Conservation (phyloP, 37 sponge, comb jelly and placozoan genomes). For the Halisarca cf. caerulea region DNA sequence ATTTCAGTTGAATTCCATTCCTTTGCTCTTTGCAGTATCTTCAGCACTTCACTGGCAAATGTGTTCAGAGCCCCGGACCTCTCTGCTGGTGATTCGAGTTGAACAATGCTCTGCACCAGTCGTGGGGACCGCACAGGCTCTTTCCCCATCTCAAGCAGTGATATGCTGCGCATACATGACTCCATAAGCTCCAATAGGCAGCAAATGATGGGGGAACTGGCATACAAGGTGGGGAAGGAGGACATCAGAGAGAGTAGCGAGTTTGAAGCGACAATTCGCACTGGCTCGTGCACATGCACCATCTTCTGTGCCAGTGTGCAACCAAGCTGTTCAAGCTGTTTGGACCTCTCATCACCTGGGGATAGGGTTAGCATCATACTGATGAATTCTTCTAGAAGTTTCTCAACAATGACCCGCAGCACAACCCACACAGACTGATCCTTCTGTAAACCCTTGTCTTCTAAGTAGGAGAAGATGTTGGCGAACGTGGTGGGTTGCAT, state of each 20-base stretch:
- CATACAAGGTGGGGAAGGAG: neutral
- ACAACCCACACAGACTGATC: conserved; percentile 26
- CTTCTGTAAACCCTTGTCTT: conserved; percentile 80
- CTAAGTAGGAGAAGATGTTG: conserved; percentile 70
- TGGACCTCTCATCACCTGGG: neutral
- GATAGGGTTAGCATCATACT: neutral
- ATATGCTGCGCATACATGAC: neutral
- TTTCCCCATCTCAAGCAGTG: conserved; percentile 3
- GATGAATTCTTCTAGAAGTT: neutral
- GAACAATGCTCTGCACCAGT: neutral
- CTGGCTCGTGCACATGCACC: neutral
- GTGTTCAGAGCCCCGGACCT: neutral
- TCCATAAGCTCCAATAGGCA: conserved; percentile 1
- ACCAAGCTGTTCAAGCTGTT: neutral
- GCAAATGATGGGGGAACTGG: neutral
- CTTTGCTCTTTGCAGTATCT: neutral
- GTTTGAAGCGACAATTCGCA: neutral
- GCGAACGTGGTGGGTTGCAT: conserved; percentile 25
- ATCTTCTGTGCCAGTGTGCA: neutral
- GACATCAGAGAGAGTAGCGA: neutral
- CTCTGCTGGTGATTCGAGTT: neutral
- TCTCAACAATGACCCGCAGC: neutral
- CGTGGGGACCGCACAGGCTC: neutral
- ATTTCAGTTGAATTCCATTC: neutral
- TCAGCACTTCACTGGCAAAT: neutral